phyloP scores from a whole-genome alignment of 2,888 invertebrate species.

The Sphaerophoria taeniata region DNA sequence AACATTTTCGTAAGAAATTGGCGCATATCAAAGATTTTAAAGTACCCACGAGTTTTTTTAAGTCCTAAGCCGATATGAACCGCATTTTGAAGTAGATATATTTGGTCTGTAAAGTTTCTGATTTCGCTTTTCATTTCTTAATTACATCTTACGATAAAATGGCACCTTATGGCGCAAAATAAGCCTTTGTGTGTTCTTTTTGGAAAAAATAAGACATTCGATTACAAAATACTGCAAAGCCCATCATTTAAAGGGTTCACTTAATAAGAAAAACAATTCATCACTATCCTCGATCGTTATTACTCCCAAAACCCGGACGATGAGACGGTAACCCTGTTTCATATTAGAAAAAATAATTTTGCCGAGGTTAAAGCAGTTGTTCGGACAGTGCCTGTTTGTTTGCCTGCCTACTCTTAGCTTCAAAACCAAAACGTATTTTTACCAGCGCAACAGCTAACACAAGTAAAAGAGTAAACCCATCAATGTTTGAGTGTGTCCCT shows the following conservation, averaged over 20 bases:
- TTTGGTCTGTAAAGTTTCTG: no score
- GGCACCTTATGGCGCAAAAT: no score
- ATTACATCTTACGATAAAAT: no score
- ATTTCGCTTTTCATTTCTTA: no score
- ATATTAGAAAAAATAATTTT: slow-evolving; percentile 47
- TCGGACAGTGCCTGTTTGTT: slow-evolving; percentile 10
- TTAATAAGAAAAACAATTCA: background rate
- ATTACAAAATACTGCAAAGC: background rate
- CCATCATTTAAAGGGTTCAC: background rate
- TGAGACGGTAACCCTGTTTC: slow-evolving; percentile 59
- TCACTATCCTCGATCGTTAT: no score
- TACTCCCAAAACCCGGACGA: background rate
- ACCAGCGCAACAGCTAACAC: background rate
- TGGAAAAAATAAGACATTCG: background rate
- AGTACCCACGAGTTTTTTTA: no score
- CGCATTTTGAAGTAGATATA: no score
- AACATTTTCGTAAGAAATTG: no score
- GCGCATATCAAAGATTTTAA: no score
- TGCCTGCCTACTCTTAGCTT: slow-evolving; percentile 41
- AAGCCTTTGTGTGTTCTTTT: no score
- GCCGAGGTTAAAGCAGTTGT: slow-evolving; percentile 52
- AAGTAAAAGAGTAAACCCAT: slow-evolving; percentile 30
- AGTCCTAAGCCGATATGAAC: no score
- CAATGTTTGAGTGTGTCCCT: slow-evolving; percentile 39
- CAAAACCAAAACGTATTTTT: slow-evolving; percentile 31